These are phyloP conservation scores for Petrocephalus schoutedeni DNA, from an alignment of 2,797 vertebrate species.

Conservation along the genomic window DNA sequence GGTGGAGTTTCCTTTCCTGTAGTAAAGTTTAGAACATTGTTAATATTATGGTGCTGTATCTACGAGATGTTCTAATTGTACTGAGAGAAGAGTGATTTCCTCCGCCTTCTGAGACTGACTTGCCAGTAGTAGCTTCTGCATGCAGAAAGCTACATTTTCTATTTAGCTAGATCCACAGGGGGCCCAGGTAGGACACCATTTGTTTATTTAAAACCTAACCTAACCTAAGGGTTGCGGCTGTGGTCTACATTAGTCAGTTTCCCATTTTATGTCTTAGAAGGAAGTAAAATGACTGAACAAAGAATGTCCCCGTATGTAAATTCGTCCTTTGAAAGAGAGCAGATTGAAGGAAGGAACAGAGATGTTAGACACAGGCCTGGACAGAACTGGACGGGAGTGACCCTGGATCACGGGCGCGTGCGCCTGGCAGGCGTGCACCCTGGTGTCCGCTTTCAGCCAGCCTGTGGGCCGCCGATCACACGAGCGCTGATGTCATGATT, in stretches of 20 bases:
- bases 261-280: background rate
- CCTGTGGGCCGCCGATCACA: background rate
- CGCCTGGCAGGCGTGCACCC: background rate
- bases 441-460: background rate
- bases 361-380: background rate
- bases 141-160: background rate
- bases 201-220: too few relatives aligned
- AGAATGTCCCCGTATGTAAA: background rate
- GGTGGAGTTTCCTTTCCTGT: background rate
- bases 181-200: too few relatives aligned
- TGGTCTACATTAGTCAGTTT: background rate
- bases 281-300: background rate
- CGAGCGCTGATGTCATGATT: background rate
- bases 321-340: background rate
- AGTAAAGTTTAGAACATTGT: background rate
- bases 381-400: background rate
- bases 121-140: background rate
- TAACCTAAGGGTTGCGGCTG: background rate
- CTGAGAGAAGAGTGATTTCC: background rate
- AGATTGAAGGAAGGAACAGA: background rate
- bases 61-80: background rate
- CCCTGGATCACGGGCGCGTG: background rate
- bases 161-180: too few relatives aligned
- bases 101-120: background rate
- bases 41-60: background rate